Evolutionary conservation across 2,888 invertebrate species (phyloP), one percentile per base, ranked within the genome.

Genomic region (Plebejus anna): DNA sequence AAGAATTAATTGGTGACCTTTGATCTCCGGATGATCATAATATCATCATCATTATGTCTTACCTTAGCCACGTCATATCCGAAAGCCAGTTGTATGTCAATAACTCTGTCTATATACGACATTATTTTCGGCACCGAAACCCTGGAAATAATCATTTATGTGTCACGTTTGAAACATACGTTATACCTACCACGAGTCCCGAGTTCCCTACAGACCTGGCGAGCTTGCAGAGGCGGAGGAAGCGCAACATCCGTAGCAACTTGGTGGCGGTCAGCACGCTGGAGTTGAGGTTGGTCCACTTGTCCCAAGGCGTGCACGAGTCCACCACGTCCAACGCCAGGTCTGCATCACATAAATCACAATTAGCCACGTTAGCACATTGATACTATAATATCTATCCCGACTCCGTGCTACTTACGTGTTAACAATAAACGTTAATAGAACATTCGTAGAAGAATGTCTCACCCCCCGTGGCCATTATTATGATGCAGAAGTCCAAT

Each of bases 31-130:
- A 22, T 22, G 22, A 22, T 22, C 22, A 22, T 22, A 22, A 22
- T 22, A 22, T 22, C 22, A 22, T 22, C 22, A 22, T 22, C 13
- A 13, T n/a, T 59, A n/a, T 22, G 22, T 13, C 59, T 22, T 32
- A 94, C 94, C 89, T 95, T 94, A 0, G 95, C 95, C n/a, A 96
- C 94, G 79, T 96, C 96, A 81, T 95, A 96, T 1, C 95, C 95
- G 79, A 94, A 94, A 2, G 95, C 95, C 6, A 95, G 83, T 78
- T 94, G 94, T 70, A 92, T 89, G 78, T 95, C 95, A 22, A 95
- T 94, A 86, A 92, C 89, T 2, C 90, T 87, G 80, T 95, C 94
- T 42, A 95, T 87, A 77, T 94, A 90, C 0, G 90, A 88, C 87
- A 95, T 93, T 61, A 95, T 81, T 81, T 92, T 89, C 0, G 95